Conservation (phyloP, 2,888 invertebrate species). For the Amblyjoppa fuscipennis region DNA sequence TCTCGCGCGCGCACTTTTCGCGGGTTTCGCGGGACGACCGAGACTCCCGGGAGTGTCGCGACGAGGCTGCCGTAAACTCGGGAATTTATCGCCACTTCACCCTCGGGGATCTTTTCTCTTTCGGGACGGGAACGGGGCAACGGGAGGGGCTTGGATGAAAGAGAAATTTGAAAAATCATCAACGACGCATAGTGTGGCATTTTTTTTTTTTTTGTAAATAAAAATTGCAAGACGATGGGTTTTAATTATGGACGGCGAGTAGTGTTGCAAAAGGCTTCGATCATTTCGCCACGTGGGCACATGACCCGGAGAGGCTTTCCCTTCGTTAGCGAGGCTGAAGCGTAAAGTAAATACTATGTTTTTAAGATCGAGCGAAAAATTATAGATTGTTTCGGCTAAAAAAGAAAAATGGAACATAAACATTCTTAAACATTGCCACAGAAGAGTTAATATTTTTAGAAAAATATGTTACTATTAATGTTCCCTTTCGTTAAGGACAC, state of each 20-base stretch:
- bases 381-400: neutral
- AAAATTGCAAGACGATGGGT: constrained; percentile 13
- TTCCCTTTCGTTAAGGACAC: no score
- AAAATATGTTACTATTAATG: no score
- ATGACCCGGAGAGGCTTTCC: constrained; percentile 22
- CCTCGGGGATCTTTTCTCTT: neutral
- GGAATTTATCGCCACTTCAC: constrained; percentile 69
- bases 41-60: constrained; percentile 39
- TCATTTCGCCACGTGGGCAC: constrained; percentile 15
- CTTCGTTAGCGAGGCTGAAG: constrained; percentile 3
- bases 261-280: constrained; percentile 18
- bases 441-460: no score
- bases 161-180: constrained; percentile 38
- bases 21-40: constrained; percentile 18
- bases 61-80: constrained; percentile 67
- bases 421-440: no score
- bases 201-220: constrained; percentile 10
- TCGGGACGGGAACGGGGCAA: constrained; percentile 8
- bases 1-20: constrained; percentile 40
- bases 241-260: constrained; percentile 22
- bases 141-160: constrained; percentile 25
- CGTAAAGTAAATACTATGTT: no score
- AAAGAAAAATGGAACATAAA: neutral
- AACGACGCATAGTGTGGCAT: neutral
- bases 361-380: neutral